Base-by-base conservation (phyloP, 2,113 vertebrate genomes). In the Benitochromis conjunctus region DNA sequence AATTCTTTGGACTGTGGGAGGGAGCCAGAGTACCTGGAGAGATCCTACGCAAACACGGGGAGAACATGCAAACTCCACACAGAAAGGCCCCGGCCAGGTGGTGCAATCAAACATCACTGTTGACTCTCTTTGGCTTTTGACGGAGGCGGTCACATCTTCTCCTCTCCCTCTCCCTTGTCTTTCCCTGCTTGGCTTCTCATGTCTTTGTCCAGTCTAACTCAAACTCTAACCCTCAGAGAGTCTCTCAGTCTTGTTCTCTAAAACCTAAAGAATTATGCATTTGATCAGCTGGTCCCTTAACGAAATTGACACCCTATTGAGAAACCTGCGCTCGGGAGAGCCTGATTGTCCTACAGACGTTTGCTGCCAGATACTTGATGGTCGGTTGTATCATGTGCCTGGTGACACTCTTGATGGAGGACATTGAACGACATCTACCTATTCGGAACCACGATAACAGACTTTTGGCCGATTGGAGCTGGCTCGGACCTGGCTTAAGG, bases 341-440 rank as follows among this genome's bases (percentile, higher is more conserved):
- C 55, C 1, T 9, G 34, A 62, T 62, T 62, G 31, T 36, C 31
- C 58, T 36, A 31, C 58, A 36, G 58, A 62, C 7, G 58, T 62
- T 62, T 62, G 58, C 31, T 36, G 31, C 36, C 34, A 31, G 31
- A 62, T 62, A 62, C 31, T n/a, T n/a, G 31, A 62, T 4, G 58
- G 58, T 36, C 31, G 9, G 31, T 62, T 62, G 31, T 1, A 0
- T 62, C 34, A 18, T 62, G 31, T 62, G 58, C 18, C 5, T 62
- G 31, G 31, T n/a, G 31, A 62, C 31, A 62, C 58, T n/a, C 31
- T 62, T 3, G 5, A 62, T 36, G 58, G 18, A 36, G 58, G 58
- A 4, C 18, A 62, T 12, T 62, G 31, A n/a, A 62, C 1, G 0
- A 36, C 0, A 62, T 62, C 29, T 62, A 62, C 58, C 58, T 62